These are phyloP conservation scores for Dipodomys spectabilis DNA, from an alignment of 2,113 vertebrate species.

Conservation along the genomic window DNA sequence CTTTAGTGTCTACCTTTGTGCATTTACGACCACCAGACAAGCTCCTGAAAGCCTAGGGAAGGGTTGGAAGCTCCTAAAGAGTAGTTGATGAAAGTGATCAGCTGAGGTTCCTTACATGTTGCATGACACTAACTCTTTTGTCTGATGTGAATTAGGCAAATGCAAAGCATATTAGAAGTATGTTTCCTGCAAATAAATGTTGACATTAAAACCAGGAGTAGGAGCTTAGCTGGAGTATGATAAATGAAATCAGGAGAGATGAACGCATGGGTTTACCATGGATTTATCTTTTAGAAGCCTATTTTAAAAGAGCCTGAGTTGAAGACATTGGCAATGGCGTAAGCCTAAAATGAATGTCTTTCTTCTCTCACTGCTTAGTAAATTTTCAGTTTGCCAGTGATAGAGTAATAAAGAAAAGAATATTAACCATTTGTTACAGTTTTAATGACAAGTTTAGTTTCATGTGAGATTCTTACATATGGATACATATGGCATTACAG, in stretches of 20 bases:
- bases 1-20: accelerated
- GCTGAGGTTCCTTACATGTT: background rate
- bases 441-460: slow-evolving; percentile 11
- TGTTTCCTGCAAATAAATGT: background rate
- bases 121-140: background rate
- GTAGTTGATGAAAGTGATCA: no score
- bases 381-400: slow-evolving; percentile 16
- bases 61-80: background rate
- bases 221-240: background rate
- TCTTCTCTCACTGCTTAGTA: background rate
- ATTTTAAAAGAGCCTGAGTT: background rate
- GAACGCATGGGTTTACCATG: background rate
- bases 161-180: background rate
- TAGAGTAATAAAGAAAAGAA: slow-evolving; percentile 27
- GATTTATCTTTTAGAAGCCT: background rate
- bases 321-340: background rate
- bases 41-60: background rate
- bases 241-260: background rate
- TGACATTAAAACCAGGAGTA: background rate
- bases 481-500: background rate
- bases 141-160: background rate
- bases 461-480: background rate
- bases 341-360: background rate
- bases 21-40: background rate
- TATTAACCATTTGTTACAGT: background rate